phyloP scores from a whole-genome alignment of 2,113 vertebrate genomes.

The Neotoma lepida region DNA sequence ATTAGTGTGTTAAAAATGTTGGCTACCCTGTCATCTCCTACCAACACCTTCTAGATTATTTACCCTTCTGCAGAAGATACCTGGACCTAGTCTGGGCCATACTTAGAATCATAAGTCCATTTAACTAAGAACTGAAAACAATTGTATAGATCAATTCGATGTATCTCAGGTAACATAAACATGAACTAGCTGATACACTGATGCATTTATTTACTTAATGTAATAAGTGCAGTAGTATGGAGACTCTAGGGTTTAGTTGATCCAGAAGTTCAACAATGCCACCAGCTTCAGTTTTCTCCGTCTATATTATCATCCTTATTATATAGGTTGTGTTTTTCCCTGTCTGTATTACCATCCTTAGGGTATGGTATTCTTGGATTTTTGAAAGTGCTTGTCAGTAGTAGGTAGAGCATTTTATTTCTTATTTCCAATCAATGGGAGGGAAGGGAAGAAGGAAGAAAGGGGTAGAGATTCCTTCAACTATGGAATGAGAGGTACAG shows the following conservation, averaged over 20 bases:
- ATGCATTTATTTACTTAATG: background rate
- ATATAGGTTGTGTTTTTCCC: background rate
- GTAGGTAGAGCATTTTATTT: background rate
- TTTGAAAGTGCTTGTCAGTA: background rate
- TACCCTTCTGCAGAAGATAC: background rate
- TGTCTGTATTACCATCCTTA: background rate
- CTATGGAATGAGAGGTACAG: background rate
- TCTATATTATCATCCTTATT: background rate
- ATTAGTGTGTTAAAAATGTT: background rate
- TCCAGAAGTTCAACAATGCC: background rate
- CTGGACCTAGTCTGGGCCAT: background rate
- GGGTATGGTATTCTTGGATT: background rate
- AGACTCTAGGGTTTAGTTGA: background rate
- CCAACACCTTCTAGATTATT: background rate
- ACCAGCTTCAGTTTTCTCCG: background rate
- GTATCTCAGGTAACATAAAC: background rate
- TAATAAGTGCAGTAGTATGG: background rate
- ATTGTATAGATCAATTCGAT: background rate
- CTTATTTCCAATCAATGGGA: background rate
- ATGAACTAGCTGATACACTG: background rate
- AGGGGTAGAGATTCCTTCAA: background rate
- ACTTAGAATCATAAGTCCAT: background rate
- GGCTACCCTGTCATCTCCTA: background rate
- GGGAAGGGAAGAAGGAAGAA: no score
- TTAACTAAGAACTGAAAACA: background rate